Percentiles rank a stretch among this genome's conserved stretches.
Evolutionary conservation across 2,797 vertebrate species (phyloP).

Genomic region (Poeciliopsis gracilis): DNA sequence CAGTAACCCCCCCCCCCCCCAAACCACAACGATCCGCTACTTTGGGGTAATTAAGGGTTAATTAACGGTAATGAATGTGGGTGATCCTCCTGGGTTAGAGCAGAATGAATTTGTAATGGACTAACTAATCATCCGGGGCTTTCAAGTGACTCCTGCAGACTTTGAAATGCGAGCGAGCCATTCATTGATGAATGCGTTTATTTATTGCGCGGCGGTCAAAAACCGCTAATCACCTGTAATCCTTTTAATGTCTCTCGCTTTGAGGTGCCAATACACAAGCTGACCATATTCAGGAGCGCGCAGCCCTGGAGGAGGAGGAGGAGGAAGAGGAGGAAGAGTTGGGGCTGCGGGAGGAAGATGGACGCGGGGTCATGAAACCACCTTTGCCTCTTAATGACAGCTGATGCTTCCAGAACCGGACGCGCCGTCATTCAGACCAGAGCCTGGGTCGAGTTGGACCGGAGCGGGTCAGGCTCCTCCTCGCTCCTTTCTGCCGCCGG

Average conservation of each 20-base stretch:
- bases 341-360: not conserved
- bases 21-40: no score
- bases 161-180: not conserved
- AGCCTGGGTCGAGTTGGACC: not conserved
- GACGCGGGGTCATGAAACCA: not conserved
- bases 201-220: slow-evolving; percentile 9
- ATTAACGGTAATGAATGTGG: not conserved
- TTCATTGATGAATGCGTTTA: not conserved
- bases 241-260: slow-evolving; percentile 84
- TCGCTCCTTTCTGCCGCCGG: slow-evolving; percentile 25
- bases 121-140: not conserved
- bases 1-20: not conserved
- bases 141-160: not conserved
- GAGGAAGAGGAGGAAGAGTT: not conserved
- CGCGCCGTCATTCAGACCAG: not conserved
- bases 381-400: not conserved
- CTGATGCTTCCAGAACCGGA: not conserved
- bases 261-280: slow-evolving; percentile 77
- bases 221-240: slow-evolving; percentile 82
- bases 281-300: not conserved
- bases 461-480: slow-evolving; percentile 41
- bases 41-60: not conserved
- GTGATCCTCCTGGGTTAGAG: not conserved
- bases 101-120: not conserved
- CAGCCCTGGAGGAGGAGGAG: no score